phyloP scores from a whole-genome alignment of 2,797 vertebrate species.

The Tinamus major region DNA sequence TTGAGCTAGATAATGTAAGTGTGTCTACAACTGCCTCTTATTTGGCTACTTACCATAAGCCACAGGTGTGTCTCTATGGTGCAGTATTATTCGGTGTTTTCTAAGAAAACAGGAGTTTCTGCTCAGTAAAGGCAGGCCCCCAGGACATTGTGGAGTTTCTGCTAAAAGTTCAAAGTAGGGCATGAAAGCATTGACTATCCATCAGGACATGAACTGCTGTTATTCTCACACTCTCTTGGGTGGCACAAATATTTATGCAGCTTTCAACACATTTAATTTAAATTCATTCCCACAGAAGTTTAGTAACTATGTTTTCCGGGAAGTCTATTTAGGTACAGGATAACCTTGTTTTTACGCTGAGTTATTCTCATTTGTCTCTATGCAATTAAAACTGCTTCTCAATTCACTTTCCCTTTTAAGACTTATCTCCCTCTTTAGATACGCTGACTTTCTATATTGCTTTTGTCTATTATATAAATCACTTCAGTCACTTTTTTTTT shows the following conservation, averaged over 20 bases:
- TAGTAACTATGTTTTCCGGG: conserved; percentile 21
- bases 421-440: background rate
- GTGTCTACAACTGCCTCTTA: background rate
- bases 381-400: background rate
- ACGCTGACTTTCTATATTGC: background rate
- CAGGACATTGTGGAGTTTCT: conserved; percentile 47
- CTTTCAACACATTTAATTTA: conserved; percentile 61
- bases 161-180: conserved; percentile 71
- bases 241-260: conserved; percentile 71
- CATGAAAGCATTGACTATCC: conserved; percentile 52
- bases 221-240: conserved; percentile 45
- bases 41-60: conserved; percentile 27
- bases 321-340: conserved; percentile 1
- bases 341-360: conserved; percentile 13
- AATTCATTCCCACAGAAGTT: conserved; percentile 17
- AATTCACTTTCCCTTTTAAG: background rate
- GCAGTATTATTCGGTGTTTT: conserved; percentile 50
- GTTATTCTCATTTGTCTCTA: background rate
- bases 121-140: conserved; percentile 1
- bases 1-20: background rate
- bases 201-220: conserved; percentile 50
- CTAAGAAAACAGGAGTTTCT: conserved; percentile 60
- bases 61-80: background rate
- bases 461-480: conserved; percentile 25
- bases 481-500: background rate